Base-by-base conservation (phyloP, 2,888 invertebrate genomes). In the Agapetus fuscipes region DNA sequence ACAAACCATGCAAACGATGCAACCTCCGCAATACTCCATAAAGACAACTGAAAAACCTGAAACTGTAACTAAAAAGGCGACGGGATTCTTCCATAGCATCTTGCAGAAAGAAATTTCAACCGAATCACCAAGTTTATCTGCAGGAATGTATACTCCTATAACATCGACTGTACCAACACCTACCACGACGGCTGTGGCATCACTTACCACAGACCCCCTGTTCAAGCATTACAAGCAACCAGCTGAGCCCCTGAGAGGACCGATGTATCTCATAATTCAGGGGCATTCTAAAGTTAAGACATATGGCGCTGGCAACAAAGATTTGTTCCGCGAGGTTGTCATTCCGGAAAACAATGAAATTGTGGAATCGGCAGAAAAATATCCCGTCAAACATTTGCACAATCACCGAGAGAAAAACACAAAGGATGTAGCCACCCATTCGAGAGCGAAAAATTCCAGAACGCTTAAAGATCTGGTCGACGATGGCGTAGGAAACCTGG, bases 261-360 rank as follows among this genome's bases (percentile, higher is more conserved):
- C 79, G 1, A 68, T 81, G 73, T 85, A 85, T 54, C 65, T 86
- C 15, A 86, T 87, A 17, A 86, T 86, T 50, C 84, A 87, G 59
- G 86, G 86, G 0, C 86, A 87, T 57, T 86, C 86, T 1, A 86
- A 86, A 63, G 86, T 87, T 1, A 86, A 86, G 63, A 86, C 83
- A 0, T 87, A 87, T 53, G 80, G 85, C 10, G 79, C 82, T 1
- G 71, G 70, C 45, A 70, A 71, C 40, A 60, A 62, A 43, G 53
- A 56, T 24, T 45, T 32, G 2, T 51, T 61, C 16, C 60, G 61
- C 37, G 65, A 67, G 3, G 63, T 66, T 17, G 62, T 64, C 41
- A 54, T 66, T 3, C 63, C 65, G 42, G 66, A 66, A 49, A 58
- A 56, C 5, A 76, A 77, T 49, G 75, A 77, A 53, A 72, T 75